Conservation (phyloP, 2,888 invertebrate species). For the Cenopis cana region DNA sequence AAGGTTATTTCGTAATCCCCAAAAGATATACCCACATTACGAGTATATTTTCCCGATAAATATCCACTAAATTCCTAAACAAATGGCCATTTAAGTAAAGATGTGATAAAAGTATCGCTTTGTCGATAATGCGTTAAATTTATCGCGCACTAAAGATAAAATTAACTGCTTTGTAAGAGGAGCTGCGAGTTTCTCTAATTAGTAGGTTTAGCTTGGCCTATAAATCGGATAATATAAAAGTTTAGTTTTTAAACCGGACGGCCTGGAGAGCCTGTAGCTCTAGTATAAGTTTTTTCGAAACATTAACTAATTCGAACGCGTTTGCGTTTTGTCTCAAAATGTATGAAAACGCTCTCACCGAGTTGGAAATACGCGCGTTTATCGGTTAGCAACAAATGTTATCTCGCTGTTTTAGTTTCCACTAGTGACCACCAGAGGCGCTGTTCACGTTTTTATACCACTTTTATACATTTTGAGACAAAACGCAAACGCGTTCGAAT, state of each 20-base stretch:
- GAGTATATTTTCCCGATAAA: constrained; percentile 16
- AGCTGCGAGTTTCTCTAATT: constrained; percentile 57
- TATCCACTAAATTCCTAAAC: constrained; percentile 27
- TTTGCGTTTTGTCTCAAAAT: no score
- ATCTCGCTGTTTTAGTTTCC: no score
- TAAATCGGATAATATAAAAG: constrained; percentile 2
- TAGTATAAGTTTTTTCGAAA: no score
- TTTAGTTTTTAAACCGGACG: background rate
- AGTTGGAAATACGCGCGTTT: no score
- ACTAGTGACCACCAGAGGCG: no score
- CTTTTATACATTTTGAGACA: no score
- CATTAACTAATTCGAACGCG: no score
- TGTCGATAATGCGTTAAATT: constrained; percentile 55
- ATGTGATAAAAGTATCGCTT: constrained; percentile 45
- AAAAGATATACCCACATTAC: constrained; percentile 23
- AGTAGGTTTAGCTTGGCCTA: constrained; percentile 51
- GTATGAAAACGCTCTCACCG: no score
- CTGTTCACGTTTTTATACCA: no score
- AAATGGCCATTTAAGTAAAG: constrained; percentile 43
- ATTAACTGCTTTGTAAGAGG: constrained; percentile 50
- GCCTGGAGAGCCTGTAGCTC: no score
- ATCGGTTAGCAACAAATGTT: no score
- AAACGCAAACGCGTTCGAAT: no score
- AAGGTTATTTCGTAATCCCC: constrained; percentile 11
- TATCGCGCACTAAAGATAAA: constrained; percentile 58